These are phyloP conservation scores for Tenodera sinensis DNA, from an alignment of 2,888 invertebrate genomes.

Conservation along the genomic window DNA sequence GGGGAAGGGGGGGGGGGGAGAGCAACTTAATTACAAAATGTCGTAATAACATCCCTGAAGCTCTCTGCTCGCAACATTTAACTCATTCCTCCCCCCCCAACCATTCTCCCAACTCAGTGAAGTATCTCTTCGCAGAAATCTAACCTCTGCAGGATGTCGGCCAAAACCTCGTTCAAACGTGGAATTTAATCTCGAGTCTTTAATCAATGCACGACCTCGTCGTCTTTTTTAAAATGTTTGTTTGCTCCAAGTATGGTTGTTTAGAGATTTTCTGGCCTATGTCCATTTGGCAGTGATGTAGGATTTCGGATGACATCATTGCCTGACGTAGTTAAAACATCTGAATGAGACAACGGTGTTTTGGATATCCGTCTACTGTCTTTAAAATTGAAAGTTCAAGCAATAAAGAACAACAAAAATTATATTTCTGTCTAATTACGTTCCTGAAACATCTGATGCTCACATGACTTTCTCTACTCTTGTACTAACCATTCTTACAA, in stretches of 20 bases:
- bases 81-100: background rate
- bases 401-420: too few species aligned
- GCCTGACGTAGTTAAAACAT: background rate
- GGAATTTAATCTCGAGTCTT: background rate
- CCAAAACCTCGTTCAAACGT: background rate
- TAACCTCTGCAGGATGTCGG: background rate
- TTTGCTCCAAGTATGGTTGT: background rate
- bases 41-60: constrained; percentile 8
- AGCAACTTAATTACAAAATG: constrained; percentile 8
- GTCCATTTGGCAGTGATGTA: background rate
- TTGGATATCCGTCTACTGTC: too few species aligned
- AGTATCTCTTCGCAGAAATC: background rate
- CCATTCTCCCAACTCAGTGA: background rate
- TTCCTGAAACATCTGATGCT: too few species aligned
- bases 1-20: background rate
- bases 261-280: background rate
- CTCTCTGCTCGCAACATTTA: background rate
- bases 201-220: background rate
- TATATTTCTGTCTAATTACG: too few species aligned
- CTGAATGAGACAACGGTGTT: background rate
- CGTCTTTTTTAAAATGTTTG: background rate
- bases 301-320: background rate
- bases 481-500: too few species aligned
- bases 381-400: too few species aligned
- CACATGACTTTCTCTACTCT: too few species aligned